A percentile compares a stretch with the other conserved stretches of the same genome.
These are phyloP conservation scores for Miltochrista miniata DNA, from an alignment of 2,888 invertebrate genomes.

Conservation along the genomic window DNA sequence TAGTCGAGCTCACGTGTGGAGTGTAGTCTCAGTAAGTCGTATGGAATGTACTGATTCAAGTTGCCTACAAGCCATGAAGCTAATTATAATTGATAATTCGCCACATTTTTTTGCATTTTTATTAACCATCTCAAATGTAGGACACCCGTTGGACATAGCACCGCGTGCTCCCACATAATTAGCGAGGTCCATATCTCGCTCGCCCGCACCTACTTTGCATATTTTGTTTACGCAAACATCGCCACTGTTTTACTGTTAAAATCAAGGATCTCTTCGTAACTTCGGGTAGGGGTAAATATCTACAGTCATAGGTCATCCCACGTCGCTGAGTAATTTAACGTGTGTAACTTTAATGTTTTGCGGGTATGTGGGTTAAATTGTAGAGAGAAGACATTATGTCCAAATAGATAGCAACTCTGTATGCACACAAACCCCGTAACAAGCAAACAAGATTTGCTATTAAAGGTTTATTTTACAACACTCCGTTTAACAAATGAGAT, in stretches of 20 bases:
- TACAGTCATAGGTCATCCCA: constrained; percentile 55
- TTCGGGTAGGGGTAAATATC: constrained; percentile 55
- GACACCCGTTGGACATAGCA: constrained; percentile 62
- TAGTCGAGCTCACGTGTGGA: constrained; percentile 18
- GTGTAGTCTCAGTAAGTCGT: background rate
- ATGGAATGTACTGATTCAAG: constrained; percentile 26
- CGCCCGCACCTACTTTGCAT: constrained; percentile 79
- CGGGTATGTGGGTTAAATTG: constrained; percentile 29
- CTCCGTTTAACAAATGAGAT: no score
- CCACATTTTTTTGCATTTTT: constrained; percentile 73
- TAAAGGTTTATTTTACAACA: no score
- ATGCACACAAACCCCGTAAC: constrained; percentile 6
- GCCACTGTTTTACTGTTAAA: constrained; percentile 77
- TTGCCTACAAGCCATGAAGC: constrained; percentile 41
- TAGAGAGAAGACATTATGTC: constrained; percentile 13
- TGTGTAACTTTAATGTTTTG: constrained; percentile 45
- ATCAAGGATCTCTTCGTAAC: constrained; percentile 71
- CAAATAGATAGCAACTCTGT: constrained; percentile 19
- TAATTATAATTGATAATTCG: constrained; percentile 79
- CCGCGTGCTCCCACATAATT: constrained; percentile 79
- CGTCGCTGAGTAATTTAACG: constrained; percentile 44
- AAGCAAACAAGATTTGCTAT: constrained; percentile 7
- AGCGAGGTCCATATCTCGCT: constrained; percentile 71
- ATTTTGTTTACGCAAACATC: constrained; percentile 79
- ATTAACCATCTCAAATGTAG: constrained; percentile 72